Percentiles rank a stretch among this genome's conserved stretches.
These are phyloP conservation scores for Kobus ellipsiprymnus DNA, from an alignment of 2,113 vertebrate species.

Conservation along the genomic window DNA sequence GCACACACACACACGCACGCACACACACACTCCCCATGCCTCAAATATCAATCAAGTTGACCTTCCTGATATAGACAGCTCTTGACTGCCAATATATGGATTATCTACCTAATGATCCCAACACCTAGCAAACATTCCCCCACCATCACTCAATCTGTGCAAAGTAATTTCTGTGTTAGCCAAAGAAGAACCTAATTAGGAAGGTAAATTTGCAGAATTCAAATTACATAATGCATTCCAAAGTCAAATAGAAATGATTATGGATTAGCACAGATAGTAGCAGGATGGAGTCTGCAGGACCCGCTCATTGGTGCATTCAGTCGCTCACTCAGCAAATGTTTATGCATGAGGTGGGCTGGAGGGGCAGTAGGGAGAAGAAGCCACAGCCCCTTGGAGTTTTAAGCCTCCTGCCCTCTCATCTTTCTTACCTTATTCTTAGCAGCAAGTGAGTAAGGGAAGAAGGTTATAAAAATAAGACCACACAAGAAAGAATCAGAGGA, in stretches of 20 bases:
- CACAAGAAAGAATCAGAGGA: neutral
- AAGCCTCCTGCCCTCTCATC: neutral
- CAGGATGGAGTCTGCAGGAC: neutral
- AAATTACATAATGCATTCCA: conserved; percentile 31
- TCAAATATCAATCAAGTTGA: neutral
- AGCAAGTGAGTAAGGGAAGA: neutral
- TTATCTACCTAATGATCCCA: neutral
- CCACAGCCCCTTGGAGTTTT: neutral
- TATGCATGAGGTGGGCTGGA: neutral
- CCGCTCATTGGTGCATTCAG: neutral
- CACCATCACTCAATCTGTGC: neutral
- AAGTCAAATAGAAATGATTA: conserved; percentile 55
- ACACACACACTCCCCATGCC: neutral
- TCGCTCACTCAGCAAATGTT: neutral
- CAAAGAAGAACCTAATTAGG: conserved; percentile 55
- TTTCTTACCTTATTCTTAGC: neutral
- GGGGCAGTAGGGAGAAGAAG: neutral
- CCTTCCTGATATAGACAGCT: conserved; percentile 3
- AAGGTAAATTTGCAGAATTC: conserved; percentile 63
- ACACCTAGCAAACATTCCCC: neutral
- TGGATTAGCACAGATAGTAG: neutral
- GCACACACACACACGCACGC: fast-evolving
- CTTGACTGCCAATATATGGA: neutral
- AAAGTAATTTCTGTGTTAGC: conserved; percentile 50
- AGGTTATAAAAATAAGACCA: neutral